Conservation (phyloP, 2,888 invertebrate species). For the Tachina fera region DNA sequence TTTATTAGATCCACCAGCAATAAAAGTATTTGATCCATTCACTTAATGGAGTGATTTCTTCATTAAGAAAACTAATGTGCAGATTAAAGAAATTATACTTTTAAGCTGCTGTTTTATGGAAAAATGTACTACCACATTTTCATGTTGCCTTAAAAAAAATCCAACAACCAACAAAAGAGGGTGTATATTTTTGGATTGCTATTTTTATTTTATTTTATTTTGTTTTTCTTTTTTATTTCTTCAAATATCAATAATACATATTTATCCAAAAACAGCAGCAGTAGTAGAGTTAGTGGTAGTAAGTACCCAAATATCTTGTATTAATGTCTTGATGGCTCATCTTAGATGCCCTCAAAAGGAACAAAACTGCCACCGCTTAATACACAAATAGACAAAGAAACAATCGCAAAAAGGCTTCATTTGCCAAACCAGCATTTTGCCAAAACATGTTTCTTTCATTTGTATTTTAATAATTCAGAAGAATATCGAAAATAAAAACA, state of each 20-base stretch:
- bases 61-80: too few relatives aligned
- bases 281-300: background rate
- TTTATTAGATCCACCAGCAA: too few relatives aligned
- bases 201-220: constrained; percentile 28
- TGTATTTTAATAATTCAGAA: background rate
- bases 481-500: background rate
- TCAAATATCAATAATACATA: constrained; percentile 45
- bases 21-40: too few relatives aligned
- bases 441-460: constrained; percentile 20
- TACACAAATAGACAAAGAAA: background rate
- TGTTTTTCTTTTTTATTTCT: background rate
- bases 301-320: constrained; percentile 34
- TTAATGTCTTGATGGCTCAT: constrained; percentile 57
- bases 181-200: constrained; percentile 35
- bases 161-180: constrained; percentile 13
- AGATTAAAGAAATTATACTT: background rate
- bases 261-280: constrained; percentile 14
- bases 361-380: constrained; percentile 58
- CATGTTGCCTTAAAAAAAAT: background rate
- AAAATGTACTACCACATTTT: constrained; percentile 18
- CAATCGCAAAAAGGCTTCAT: constrained; percentile 6
- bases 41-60: too few relatives aligned
- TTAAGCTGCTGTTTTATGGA: background rate
- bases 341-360: constrained; percentile 58
- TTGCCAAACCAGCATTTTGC: constrained; percentile 44